Percentiles rank a stretch among this genome's conserved stretches.
phyloP scores from a whole-genome alignment of 2,797 vertebrate genomes.

The Huso huso region DNA sequence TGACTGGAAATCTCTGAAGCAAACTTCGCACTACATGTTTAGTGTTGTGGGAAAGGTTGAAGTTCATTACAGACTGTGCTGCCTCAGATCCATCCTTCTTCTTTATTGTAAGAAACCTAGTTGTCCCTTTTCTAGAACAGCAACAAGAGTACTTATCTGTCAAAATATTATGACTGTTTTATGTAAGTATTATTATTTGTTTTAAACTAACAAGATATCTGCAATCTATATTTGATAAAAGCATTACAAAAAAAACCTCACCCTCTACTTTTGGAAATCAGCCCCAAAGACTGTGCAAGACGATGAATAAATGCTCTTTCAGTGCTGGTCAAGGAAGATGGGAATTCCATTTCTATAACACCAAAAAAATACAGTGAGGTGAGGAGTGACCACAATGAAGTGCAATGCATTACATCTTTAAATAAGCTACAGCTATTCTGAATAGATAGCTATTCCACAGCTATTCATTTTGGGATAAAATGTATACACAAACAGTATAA shows the following conservation, averaged over 20 bases:
- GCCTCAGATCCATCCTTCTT: constrained; percentile 72
- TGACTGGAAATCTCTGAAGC: constrained; percentile 77
- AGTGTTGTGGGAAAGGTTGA: constrained; percentile 61
- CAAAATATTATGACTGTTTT: too few relatives aligned
- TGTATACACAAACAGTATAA: too few relatives aligned
- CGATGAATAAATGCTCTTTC: constrained; percentile 85
- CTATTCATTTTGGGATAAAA: too few relatives aligned
- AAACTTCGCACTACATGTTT: constrained; percentile 57
- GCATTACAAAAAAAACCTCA: constrained; percentile 39
- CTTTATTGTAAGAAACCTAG: constrained; percentile 74
- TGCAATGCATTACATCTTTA: too few relatives aligned
- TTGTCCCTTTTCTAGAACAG: constrained; percentile 68
- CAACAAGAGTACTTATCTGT: background rate
- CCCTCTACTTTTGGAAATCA: constrained; percentile 87
- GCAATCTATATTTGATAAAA: too few relatives aligned
- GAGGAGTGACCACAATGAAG: too few relatives aligned
- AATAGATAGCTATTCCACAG: too few relatives aligned
- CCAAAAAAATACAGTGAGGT: constrained; percentile 10
- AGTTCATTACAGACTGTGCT: constrained; percentile 58
- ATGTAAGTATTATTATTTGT: too few relatives aligned
- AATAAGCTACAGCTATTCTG: too few relatives aligned
- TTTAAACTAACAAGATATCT: too few relatives aligned
- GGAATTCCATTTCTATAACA: constrained; percentile 81
- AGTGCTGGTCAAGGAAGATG: constrained; percentile 74
- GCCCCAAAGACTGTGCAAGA: constrained; percentile 73